Evolutionary conservation across 2,797 vertebrate genomes (phyloP).

Genomic region (Chromis chromis): DNA sequence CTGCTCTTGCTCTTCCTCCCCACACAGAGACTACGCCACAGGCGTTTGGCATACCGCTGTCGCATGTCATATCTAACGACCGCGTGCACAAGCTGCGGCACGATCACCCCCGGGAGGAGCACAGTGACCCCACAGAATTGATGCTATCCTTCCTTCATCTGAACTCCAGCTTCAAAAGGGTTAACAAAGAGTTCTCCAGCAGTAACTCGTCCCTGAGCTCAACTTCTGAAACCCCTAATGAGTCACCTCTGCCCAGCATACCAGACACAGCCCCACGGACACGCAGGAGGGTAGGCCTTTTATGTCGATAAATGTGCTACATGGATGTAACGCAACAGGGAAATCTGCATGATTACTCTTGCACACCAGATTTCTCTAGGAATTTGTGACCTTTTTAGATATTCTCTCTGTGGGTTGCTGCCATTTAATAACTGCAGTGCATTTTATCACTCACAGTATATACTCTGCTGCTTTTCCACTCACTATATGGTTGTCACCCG

Average conservation of each 20-base stretch:
- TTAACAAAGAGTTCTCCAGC: conserved; percentile 96
- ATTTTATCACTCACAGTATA: conserved; percentile 5
- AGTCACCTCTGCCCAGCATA: conserved; percentile 87
- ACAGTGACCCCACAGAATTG: conserved; percentile 90
- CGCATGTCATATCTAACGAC: conserved; percentile 96
- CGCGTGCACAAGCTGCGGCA: conserved; percentile 92
- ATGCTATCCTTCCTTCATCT: conserved; percentile 92
- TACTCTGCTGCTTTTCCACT: conserved; percentile 14
- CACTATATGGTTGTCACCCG: conserved; percentile 43
- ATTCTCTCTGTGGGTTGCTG: conserved; percentile 4
- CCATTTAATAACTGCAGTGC: not conserved
- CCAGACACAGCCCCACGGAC: conserved; percentile 89
- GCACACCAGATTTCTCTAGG: conserved; percentile 12
- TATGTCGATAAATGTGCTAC: conserved; percentile 12
- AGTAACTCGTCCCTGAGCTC: conserved; percentile 99
- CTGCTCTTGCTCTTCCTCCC: conserved; percentile 35
- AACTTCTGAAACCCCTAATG: conserved; percentile 93
- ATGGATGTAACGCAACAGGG: not conserved
- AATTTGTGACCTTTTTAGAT: conserved; percentile 34
- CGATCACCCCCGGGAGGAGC: conserved; percentile 89
- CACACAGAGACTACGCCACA: conserved; percentile 90
- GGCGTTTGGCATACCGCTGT: conserved; percentile 95
- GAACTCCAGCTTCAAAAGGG: conserved; percentile 86
- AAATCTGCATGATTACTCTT: conserved; percentile 29
- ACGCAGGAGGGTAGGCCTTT: conserved; percentile 90